A percentile compares a stretch with the other conserved stretches of the same genome.
phyloP scores from a whole-genome alignment of 2,113 vertebrate species.

The Caretta caretta region DNA sequence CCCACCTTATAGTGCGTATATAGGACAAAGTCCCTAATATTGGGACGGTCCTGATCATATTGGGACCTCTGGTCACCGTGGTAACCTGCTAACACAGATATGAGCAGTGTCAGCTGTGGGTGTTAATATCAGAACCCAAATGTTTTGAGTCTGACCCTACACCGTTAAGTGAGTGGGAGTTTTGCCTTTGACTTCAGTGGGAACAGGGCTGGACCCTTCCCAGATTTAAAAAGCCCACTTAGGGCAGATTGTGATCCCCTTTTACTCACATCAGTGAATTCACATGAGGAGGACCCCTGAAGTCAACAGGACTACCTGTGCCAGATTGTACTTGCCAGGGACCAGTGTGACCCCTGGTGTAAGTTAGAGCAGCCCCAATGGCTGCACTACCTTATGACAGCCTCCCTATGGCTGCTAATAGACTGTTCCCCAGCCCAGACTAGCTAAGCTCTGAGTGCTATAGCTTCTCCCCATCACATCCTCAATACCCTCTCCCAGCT shows the following conservation, averaged over 20 bases:
- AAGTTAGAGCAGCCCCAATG: not conserved
- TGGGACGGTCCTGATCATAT: no score
- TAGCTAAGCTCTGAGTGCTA: not conserved
- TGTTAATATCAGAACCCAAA: not conserved
- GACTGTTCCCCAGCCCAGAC: not conserved
- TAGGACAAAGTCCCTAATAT: no score
- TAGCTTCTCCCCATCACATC: not conserved
- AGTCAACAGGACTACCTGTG: not conserved
- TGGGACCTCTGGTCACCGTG: no score
- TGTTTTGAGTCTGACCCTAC: rapidly evolving
- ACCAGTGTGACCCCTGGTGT: not conserved
- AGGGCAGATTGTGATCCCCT: not conserved
- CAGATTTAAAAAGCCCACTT: not conserved
- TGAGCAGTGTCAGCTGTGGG: not conserved
- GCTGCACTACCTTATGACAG: not conserved
- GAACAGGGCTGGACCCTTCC: not conserved
- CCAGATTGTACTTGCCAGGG: not conserved
- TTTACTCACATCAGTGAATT: not conserved
- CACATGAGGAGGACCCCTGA: not conserved
- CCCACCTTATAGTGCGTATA: no score
- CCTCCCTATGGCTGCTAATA: not conserved
- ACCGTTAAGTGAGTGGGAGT: rapidly evolving
- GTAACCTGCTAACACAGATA: not conserved
- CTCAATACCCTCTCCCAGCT: not conserved
- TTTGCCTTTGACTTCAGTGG: not conserved